Percentiles rank a stretch among this genome's conserved stretches.
These are phyloP conservation scores for Argyra leucocephala DNA, from an alignment of 2,888 invertebrate genomes.

Conservation along the genomic window DNA sequence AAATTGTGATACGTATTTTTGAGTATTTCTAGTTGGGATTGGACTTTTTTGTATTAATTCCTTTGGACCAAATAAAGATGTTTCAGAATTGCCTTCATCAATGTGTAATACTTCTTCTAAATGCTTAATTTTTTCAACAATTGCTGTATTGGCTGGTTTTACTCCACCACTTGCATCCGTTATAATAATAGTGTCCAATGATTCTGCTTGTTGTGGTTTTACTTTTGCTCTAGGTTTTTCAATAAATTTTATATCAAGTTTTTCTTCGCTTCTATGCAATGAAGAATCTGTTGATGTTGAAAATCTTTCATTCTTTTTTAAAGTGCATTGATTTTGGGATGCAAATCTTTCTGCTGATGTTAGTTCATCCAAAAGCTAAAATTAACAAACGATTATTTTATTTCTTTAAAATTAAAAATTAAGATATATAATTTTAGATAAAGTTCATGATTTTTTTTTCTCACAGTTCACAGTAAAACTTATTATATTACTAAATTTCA, in stretches of 20 bases:
- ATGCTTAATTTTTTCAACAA: constrained; percentile 21
- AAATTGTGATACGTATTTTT: constrained; percentile 55
- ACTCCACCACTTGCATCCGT: background rate
- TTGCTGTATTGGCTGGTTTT: constrained; percentile 12
- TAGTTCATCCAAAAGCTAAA: constrained; percentile 47
- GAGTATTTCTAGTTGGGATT: constrained; percentile 52
- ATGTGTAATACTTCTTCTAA: constrained; percentile 25
- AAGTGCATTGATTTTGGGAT: constrained; percentile 66
- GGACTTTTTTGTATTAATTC: constrained; percentile 39
- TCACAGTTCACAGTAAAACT: too few relatives aligned
- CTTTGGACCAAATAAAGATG: background rate
- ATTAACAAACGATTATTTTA: background rate
- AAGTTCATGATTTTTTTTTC: too few relatives aligned
- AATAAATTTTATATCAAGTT: constrained; percentile 25
- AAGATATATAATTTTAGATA: too few relatives aligned
- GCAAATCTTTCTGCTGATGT: constrained; percentile 70
- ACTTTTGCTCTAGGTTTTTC: constrained; percentile 25
- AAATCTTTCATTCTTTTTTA: constrained; percentile 53
- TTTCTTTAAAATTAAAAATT: too few relatives aligned
- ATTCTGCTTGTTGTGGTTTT: constrained; percentile 23
- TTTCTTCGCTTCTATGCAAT: constrained; percentile 23
- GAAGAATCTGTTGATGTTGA: constrained; percentile 21
- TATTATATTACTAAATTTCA: too few relatives aligned
- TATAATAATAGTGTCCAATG: background rate
- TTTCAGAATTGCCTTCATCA: constrained; percentile 26